These are phyloP conservation scores for Bufotes viridis DNA, from an alignment of 2,797 vertebrate genomes.

Conservation along the genomic window DNA sequence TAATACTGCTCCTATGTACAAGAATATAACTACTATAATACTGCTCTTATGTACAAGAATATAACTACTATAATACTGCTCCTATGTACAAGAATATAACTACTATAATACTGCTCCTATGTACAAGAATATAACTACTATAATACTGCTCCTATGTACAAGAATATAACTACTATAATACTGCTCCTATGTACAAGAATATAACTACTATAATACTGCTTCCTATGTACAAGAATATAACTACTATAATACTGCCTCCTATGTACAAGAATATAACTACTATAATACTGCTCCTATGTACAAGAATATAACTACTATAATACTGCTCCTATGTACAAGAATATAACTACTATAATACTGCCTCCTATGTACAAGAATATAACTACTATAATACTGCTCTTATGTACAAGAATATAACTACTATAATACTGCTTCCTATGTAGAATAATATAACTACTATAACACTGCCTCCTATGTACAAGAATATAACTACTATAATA, in stretches of 20 bases:
- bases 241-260: neutral
- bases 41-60: too few species aligned
- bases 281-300: too few species aligned
- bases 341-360: constrained; percentile 4
- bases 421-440: neutral
- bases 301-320: too few species aligned
- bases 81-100: neutral
- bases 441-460: constrained; percentile 2
- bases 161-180: constrained; percentile 6
- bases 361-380: neutral
- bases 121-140: constrained; percentile 4
- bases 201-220: too few species aligned
- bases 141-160: neutral
- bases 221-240: neutral
- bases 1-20: too few species aligned
- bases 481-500: neutral
- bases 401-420: neutral
- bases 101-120: constrained; percentile 7
- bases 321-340: neutral
- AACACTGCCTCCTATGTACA: neutral
- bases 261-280: too few species aligned
- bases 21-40: too few species aligned
- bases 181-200: neutral
- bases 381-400: constrained; percentile 5
- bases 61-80: neutral